Conservation (phyloP, 2,797 vertebrate species). For the Sphaeramia orbicularis region DNA sequence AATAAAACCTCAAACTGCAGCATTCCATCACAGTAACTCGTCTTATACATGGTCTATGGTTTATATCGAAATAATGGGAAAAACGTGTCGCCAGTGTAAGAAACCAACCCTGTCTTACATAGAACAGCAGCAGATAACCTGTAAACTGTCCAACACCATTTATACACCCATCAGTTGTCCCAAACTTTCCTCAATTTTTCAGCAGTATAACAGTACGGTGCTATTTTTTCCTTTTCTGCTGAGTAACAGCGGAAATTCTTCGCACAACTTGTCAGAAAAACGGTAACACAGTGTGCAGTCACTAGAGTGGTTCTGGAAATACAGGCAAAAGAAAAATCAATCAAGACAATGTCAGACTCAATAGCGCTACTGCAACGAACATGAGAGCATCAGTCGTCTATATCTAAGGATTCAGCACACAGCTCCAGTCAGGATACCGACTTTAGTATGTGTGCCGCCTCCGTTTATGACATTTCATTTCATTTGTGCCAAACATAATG, state of each 20-base stretch:
- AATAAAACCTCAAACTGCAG: too few species aligned
- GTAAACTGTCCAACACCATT: too few species aligned
- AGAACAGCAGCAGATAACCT: too few species aligned
- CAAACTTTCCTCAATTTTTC: too few species aligned
- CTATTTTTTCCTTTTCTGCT: not conserved
- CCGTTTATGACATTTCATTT: constrained; percentile 25
- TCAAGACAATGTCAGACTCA: not conserved
- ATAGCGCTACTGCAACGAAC: not conserved
- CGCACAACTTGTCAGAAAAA: not conserved
- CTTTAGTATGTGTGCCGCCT: not conserved
- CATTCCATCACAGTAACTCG: too few species aligned
- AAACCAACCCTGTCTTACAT: too few species aligned
- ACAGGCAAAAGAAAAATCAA: not conserved
- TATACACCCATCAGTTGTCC: too few species aligned
- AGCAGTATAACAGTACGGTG: too few species aligned
- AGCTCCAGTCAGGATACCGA: not conserved
- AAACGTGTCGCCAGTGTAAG: too few species aligned
- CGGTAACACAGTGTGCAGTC: not conserved
- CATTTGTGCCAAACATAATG: constrained; percentile 53
- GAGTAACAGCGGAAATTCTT: not conserved
- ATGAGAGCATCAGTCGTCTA: not conserved
- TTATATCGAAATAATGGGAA: too few species aligned
- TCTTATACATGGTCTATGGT: too few species aligned
- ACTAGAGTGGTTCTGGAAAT: not conserved
- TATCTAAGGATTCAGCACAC: not conserved